phyloP scores from a whole-genome alignment of 2,888 invertebrate genomes.

The Liposcelis brunnea region DNA sequence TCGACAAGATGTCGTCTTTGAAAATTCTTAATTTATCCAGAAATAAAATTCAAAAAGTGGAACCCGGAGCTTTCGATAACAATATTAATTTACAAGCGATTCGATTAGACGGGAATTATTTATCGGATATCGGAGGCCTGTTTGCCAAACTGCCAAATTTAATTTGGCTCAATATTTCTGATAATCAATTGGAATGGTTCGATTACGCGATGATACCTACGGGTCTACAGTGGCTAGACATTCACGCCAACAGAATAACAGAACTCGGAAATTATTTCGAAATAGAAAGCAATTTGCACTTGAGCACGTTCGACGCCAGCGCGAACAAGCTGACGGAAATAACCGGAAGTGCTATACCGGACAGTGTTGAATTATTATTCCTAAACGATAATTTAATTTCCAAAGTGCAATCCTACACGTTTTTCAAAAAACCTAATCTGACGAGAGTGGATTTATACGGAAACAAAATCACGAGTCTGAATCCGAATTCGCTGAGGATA shows the following conservation, averaged over 20 bases:
- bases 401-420: slow-evolving; percentile 71
- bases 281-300: slow-evolving; percentile 58
- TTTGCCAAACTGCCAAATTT: slow-evolving; percentile 66
- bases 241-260: slow-evolving; percentile 66
- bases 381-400: slow-evolving; percentile 65
- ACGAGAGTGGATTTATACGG: slow-evolving; percentile 66
- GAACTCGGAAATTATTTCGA: slow-evolving; percentile 73
- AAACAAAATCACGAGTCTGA: slow-evolving; percentile 58
- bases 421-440: slow-evolving; percentile 71
- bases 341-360: slow-evolving; percentile 65
- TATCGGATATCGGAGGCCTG: slow-evolving; percentile 58
- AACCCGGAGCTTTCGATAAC: slow-evolving; percentile 59
- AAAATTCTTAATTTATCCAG: slow-evolving; percentile 69
- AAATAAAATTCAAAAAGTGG: slow-evolving; percentile 64
- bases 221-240: slow-evolving; percentile 67
- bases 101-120: slow-evolving; percentile 62
- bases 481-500: slow-evolving; percentile 57
- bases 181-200: slow-evolving; percentile 66
- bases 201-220: slow-evolving; percentile 74
- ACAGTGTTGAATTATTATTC: slow-evolving; percentile 60
- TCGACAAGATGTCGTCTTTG: slow-evolving; percentile 57
- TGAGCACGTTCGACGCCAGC: slow-evolving; percentile 67
- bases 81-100: slow-evolving; percentile 64
- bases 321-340: slow-evolving; percentile 65
- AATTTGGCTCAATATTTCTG: slow-evolving; percentile 72